These are phyloP conservation scores for Spheniscus humboldti DNA, from an alignment of 2,797 vertebrate genomes.

Conservation along the genomic window DNA sequence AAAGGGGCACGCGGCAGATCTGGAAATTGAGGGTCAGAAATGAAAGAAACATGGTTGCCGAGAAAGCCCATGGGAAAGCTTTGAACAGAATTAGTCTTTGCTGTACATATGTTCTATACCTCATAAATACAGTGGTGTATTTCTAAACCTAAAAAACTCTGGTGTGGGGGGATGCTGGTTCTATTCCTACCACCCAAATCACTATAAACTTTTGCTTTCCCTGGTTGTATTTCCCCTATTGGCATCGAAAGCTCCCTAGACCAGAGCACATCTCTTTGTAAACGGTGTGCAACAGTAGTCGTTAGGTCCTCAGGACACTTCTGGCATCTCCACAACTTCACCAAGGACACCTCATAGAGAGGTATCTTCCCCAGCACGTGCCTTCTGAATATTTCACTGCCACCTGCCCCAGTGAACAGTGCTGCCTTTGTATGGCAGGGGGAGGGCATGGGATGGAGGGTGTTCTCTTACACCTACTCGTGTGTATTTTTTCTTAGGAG, in stretches of 20 bases:
- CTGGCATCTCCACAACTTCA: not conserved
- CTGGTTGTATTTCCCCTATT: not conserved
- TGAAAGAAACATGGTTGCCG: not conserved
- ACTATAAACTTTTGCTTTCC: accelerated
- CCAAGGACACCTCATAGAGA: not conserved
- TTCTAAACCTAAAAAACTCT: not conserved
- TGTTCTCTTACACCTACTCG: not conserved
- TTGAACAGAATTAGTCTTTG: not conserved
- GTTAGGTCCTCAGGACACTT: not conserved
- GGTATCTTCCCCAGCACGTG: not conserved
- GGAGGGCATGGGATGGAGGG: not conserved
- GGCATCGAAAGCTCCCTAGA: not conserved
- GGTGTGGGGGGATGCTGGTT: not conserved
- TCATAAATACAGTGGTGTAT: not conserved
- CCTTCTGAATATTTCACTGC: not conserved
- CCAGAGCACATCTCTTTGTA: not conserved
- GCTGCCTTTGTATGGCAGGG: not conserved
- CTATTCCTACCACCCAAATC: not conserved
- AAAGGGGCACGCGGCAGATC: not conserved
- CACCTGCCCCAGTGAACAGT: not conserved
- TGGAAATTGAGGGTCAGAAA: not conserved
- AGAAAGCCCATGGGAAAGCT: not conserved
- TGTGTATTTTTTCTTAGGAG: not conserved
- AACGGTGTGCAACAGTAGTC: not conserved
- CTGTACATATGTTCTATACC: not conserved